These are phyloP conservation scores for Thymelicus acteon DNA, from an alignment of 2,888 invertebrate species.

Conservation along the genomic window DNA sequence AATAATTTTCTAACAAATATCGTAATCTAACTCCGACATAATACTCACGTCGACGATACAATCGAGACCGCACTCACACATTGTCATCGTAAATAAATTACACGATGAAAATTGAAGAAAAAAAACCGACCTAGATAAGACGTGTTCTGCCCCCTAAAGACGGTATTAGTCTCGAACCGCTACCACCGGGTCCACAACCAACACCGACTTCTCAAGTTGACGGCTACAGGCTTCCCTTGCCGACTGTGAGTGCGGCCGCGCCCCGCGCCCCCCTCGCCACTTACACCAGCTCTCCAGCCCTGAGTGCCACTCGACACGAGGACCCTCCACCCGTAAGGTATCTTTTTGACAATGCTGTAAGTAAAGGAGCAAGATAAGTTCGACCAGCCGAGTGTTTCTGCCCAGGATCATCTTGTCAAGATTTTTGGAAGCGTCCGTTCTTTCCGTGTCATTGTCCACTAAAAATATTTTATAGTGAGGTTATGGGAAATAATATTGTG, in stretches of 20 bases:
- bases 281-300: slow-evolving; percentile 43
- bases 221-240: slow-evolving; percentile 62
- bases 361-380: slow-evolving; percentile 19
- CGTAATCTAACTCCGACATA: background rate
- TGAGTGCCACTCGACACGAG: slow-evolving; percentile 55
- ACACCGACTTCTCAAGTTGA: slow-evolving; percentile 79
- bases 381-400: background rate
- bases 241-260: slow-evolving; percentile 6
- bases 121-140: slow-evolving; percentile 60
- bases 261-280: slow-evolving; percentile 41
- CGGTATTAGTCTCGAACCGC: slow-evolving; percentile 79
- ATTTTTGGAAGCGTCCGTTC: background rate
- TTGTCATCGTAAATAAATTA: background rate
- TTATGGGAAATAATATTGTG: no score
- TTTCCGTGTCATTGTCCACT: no score
- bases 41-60: background rate
- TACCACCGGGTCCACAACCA: slow-evolving; percentile 59
- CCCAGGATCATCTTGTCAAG: background rate
- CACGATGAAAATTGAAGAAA: slow-evolving; percentile 31
- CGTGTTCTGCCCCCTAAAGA: slow-evolving; percentile 59
- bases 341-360: slow-evolving; percentile 60
- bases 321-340: slow-evolving; percentile 62
- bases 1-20: background rate
- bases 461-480: no score
- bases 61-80: background rate